Conservation (phyloP, 2,888 invertebrate species). For the Beris chalybata region DNA sequence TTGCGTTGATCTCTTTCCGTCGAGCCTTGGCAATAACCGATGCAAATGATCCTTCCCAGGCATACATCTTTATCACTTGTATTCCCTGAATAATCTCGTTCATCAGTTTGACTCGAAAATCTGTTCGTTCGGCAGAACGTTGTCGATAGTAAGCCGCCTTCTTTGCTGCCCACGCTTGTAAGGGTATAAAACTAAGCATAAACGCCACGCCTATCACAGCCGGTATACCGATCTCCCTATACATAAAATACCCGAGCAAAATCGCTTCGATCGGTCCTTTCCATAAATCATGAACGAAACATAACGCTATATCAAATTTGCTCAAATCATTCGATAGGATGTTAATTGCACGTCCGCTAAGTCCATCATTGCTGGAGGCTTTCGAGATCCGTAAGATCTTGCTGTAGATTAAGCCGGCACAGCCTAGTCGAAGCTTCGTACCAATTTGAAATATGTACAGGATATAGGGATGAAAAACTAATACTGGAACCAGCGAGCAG, state of each 20-base stretch:
- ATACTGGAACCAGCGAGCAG: constrained; percentile 59
- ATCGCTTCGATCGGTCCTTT: constrained; percentile 73
- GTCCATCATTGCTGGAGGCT: constrained; percentile 81
- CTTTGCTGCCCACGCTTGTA: constrained; percentile 74
- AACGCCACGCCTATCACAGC: constrained; percentile 71
- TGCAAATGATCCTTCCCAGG: constrained; percentile 82
- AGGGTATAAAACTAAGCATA: constrained; percentile 71
- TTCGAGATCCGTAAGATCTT: constrained; percentile 73
- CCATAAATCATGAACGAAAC: constrained; percentile 90
- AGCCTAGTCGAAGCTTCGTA: constrained; percentile 70
- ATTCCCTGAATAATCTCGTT: constrained; percentile 67
- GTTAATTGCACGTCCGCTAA: constrained; percentile 77
- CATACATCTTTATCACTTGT: constrained; percentile 83
- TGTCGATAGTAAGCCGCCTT: constrained; percentile 67
- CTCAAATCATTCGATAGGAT: constrained; percentile 95
- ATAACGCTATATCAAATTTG: constrained; percentile 85
- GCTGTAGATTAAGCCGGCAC: constrained; percentile 73
- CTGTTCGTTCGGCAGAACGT: constrained; percentile 77
- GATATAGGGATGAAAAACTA: constrained; percentile 74
- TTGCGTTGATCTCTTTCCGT: constrained; percentile 70
- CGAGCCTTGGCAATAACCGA: constrained; percentile 72
- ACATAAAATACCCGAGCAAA: constrained; percentile 60
- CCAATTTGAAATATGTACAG: constrained; percentile 70
- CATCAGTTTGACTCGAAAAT: constrained; percentile 75
- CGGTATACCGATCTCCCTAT: constrained; percentile 64